Base-by-base conservation (phyloP, 2,113 vertebrate species). In the Acinonyx jubatus region DNA sequence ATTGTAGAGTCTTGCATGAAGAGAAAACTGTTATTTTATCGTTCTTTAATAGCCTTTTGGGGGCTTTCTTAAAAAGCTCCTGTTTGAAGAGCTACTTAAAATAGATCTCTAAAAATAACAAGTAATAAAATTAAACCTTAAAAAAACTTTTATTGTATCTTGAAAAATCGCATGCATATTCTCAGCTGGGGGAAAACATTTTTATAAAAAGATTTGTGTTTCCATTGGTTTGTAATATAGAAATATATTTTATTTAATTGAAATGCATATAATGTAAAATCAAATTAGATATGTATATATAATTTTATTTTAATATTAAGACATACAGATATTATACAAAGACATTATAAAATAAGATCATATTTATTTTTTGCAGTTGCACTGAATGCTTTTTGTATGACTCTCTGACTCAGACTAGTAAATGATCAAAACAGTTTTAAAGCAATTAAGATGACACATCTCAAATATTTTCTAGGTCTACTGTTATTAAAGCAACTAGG, bases 1-100 rank as follows among this genome's bases (percentile, higher is more conserved):
- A 83, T 68, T 92, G 25, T 94, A 85, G 48, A 87, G 25, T 71
- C 55, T 94, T 96, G 15, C 52, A 74, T 61, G 33, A 92, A 96
- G 50, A 96, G 36, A 92, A 89, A 96, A 79, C n/a, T 80, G 29
- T 76, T 96, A 88, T 90, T 97, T 85, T 91, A 93, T 91, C 23
- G 4, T 88, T 96, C 11, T 79, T 91, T 89, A 92, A 74, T 66
- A 91, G 38, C 13, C n/a, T 87, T 68, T 41, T 10, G 41, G 78
- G 27, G 21, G 4, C 33, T 94, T 94, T 91, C n/a, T 93, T 48
- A 68, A 85, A 97, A 93, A 91, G 19, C 45, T 91, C 84, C 63
- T 68, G 3, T 91, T 38, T 96, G 45, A 86, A 97, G 45, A 93
- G 14, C 8, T 94, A 81, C 31, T 73, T 94, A 93, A 94, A 96